phyloP scores from a whole-genome alignment of 2,888 invertebrate species.

The Notodonta ziczac region DNA sequence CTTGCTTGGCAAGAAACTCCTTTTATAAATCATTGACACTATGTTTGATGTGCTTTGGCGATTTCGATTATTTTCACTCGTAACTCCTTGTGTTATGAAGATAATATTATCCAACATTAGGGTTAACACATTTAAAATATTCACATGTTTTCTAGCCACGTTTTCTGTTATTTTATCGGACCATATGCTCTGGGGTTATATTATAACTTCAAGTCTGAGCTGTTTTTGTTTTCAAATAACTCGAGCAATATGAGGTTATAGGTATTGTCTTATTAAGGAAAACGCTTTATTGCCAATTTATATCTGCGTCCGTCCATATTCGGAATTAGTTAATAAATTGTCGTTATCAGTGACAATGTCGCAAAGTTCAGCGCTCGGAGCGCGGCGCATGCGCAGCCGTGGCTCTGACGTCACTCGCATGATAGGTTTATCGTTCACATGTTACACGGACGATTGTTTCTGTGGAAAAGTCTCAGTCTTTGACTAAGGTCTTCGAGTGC shows the following conservation, averaged over 20 bases:
- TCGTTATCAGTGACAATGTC: conserved; percentile 73
- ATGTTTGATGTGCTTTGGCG: background rate
- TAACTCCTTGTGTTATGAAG: too few relatives aligned
- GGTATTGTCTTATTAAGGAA: background rate
- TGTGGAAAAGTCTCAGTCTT: conserved; percentile 48
- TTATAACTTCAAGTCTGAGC: background rate
- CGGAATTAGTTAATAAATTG: conserved; percentile 60
- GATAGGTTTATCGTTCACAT: conserved; percentile 66
- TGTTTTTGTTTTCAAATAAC: background rate
- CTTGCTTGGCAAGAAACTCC: conserved; percentile 26
- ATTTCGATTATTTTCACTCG: too few relatives aligned
- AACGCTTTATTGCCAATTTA: conserved; percentile 21
- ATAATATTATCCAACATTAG: too few relatives aligned
- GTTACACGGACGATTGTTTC: conserved; percentile 50
- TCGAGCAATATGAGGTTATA: background rate
- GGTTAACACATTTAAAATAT: too few relatives aligned
- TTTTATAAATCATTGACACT: conserved; percentile 10
- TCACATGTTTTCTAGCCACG: background rate
- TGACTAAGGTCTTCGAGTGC: conserved; percentile 3
- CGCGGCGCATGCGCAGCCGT: conserved; percentile 50
- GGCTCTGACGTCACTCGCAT: conserved; percentile 68
- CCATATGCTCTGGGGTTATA: background rate
- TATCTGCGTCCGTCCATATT: conserved; percentile 41
- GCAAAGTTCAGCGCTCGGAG: conserved; percentile 67
- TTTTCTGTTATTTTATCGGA: background rate